Evolutionary conservation across 1,140 invertebrate genomes (phyloP).

Genomic region (Bathynomus jamesi): DNA sequence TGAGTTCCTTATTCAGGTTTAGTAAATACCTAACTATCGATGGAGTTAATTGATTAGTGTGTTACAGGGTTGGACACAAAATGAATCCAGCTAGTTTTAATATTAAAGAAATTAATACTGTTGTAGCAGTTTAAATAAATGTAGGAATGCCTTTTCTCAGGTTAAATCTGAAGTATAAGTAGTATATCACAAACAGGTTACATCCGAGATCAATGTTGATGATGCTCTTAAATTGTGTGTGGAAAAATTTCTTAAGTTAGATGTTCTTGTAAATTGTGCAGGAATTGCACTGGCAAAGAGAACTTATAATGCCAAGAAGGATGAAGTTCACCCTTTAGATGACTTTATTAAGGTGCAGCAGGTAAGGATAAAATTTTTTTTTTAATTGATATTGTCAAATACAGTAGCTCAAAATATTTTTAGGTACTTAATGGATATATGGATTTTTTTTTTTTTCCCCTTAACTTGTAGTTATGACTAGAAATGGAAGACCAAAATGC

Average conservation of each 20-base stretch:
- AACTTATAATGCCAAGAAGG: slow-evolving; percentile 65
- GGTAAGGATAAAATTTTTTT: neutral
- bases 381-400: too few species aligned
- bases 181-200: too few species aligned
- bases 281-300: slow-evolving; percentile 82
- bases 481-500: neutral
- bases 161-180: too few species aligned
- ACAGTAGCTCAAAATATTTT: too few species aligned
- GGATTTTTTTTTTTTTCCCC: neutral
- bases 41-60: too few species aligned
- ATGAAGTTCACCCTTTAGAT: neutral
- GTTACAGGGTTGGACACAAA: too few species aligned
- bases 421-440: neutral
- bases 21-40: too few species aligned
- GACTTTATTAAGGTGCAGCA: neutral
- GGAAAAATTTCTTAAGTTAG: slow-evolving; percentile 73
- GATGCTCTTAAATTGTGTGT: slow-evolving; percentile 64
- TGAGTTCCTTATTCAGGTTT: too few species aligned
- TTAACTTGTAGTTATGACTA: neutral
- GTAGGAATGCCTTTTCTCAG: too few species aligned
- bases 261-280: slow-evolving; percentile 90
- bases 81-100: too few species aligned
- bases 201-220: slow-evolving; percentile 67
- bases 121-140: too few species aligned
- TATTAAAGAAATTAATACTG: too few species aligned